Conservation (phyloP, 2,113 vertebrate genomes). For the Thalassarche chlororhynchos region DNA sequence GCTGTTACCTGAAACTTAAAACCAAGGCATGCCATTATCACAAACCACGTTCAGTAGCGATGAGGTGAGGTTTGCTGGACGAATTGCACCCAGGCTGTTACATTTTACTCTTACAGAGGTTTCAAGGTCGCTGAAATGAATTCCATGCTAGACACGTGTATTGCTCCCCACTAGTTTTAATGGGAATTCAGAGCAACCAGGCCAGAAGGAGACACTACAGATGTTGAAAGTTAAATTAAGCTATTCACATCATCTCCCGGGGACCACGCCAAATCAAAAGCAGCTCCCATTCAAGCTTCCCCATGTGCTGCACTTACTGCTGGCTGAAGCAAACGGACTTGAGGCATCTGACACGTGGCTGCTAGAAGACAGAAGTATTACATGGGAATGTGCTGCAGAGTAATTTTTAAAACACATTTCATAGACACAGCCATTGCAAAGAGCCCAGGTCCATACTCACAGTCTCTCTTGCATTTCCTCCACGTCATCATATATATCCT, state of each 20-base stretch:
- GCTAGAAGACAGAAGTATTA: conserved; percentile 18
- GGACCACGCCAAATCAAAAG: neutral
- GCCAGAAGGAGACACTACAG: neutral
- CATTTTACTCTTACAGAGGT: neutral
- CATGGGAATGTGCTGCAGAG: neutral
- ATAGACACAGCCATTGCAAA: neutral
- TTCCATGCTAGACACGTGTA: neutral
- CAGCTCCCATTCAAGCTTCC: neutral
- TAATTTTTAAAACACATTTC: neutral
- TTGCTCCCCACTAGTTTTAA: neutral
- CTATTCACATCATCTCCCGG: neutral
- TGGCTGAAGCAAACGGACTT: conserved; percentile 11
- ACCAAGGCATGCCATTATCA: neutral
- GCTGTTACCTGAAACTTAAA: conserved; percentile 82
- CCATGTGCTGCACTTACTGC: conserved; percentile 52
- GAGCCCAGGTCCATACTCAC: conserved; percentile 39
- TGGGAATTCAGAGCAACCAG: neutral
- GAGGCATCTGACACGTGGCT: conserved; percentile 19
- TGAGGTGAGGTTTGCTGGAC: neutral
- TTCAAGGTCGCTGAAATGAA: neutral
- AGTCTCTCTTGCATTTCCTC: neutral
- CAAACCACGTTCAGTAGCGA: neutral
- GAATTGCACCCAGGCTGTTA: neutral
- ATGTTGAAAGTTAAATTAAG: neutral
- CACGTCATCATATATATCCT: conserved; percentile 66